phyloP scores from a whole-genome alignment of 2,113 vertebrate species.

The Isichthys henryi region DNA sequence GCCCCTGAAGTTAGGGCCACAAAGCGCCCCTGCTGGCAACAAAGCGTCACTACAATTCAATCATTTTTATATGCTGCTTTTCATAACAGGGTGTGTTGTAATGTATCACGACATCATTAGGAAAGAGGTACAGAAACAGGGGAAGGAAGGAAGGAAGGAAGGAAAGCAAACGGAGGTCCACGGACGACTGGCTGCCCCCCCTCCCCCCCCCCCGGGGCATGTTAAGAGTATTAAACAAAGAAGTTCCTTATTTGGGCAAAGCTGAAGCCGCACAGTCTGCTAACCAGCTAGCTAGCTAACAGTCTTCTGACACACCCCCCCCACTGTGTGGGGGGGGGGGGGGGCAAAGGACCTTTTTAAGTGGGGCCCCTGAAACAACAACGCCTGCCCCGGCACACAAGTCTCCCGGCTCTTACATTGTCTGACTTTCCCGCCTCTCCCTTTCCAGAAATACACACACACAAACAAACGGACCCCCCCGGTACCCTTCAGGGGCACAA shows the following conservation, averaged over 20 bases:
- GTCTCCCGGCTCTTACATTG: neutral
- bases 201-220: neutral
- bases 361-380: neutral
- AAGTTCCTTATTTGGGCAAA: neutral
- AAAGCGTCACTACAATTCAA: neutral
- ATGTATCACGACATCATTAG: neutral
- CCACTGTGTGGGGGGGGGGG: neutral
- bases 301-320: neutral
- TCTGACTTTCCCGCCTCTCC: neutral
- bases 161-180: neutral
- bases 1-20: neutral
- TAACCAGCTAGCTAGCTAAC: neutral
- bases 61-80: neutral
- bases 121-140: neutral
- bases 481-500: neutral
- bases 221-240: neutral
- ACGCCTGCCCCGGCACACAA: neutral
- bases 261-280: neutral
- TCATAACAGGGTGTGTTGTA: neutral
- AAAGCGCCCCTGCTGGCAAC: neutral
- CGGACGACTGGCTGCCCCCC: neutral
- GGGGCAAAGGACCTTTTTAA: neutral
- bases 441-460: neutral
- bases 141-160: neutral
- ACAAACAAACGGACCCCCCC: neutral